Conservation (phyloP, 2,797 vertebrate species). For the Sebastes steindachneri region DNA sequence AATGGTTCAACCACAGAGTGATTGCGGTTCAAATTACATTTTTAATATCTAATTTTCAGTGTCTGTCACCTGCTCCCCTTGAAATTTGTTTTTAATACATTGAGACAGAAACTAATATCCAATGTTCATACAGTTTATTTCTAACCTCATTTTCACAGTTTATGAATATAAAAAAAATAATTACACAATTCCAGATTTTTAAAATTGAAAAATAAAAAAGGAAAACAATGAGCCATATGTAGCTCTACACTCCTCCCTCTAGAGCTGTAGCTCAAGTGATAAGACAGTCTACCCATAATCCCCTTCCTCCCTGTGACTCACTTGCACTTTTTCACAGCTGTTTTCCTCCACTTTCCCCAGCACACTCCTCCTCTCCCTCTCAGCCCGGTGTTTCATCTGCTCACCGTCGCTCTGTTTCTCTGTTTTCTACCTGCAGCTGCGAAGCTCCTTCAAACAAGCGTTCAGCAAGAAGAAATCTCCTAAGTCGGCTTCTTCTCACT, state of each 20-base stretch:
- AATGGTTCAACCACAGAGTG: not conserved
- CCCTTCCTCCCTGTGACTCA: constrained; percentile 28
- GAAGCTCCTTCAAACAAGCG: constrained; percentile 99
- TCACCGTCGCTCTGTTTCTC: not conserved
- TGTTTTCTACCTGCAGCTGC: constrained; percentile 82
- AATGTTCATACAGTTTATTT: not conserved
- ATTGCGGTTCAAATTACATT: not conserved
- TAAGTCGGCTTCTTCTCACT: constrained; percentile 97
- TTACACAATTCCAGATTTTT: not conserved
- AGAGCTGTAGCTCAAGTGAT: constrained; percentile 42
- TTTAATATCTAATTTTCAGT: not conserved
- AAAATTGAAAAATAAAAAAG: not conserved
- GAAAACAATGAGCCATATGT: not conserved
- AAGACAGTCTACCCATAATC: constrained; percentile 21
- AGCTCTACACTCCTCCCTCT: not conserved
- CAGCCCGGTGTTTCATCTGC: not conserved
- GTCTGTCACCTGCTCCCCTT: not conserved
- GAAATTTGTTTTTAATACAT: not conserved
- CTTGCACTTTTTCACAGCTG: constrained; percentile 35
- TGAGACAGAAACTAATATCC: not conserved
- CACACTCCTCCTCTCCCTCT: constrained; percentile 27
- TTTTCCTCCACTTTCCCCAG: constrained; percentile 29
- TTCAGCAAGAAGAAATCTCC: constrained; percentile 99
- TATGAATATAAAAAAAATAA: not conserved
- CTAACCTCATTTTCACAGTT: not conserved